Evolutionary conservation across 2,113 vertebrate genomes (phyloP), one percentile per base, ranked within the genome.

Genomic region (Morphnarchus princeps): DNA sequence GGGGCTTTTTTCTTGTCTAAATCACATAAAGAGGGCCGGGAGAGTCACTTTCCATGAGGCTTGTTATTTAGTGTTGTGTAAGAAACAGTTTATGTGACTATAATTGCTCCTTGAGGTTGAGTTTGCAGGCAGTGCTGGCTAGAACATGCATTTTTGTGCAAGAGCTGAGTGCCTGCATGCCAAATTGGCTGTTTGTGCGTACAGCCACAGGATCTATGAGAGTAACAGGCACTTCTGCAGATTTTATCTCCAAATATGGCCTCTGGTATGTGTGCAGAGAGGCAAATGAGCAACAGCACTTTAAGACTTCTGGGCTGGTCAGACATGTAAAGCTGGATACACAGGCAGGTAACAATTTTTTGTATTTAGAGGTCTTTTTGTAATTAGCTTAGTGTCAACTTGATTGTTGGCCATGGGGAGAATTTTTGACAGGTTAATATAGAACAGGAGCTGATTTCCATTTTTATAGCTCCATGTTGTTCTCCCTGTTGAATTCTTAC

Each of bases 71-170:
- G 59, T 3, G 24, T 93, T 96, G 55, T 11, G 55, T 93, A 93
- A 91, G 77, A 36, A 84, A 7, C 29, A 10, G 59, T 13, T 62
- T 82, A 15, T 89, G 65, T 13, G 82, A 14, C 65, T 82, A 2
- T 78, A 90, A 95, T 86, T 73, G 94, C 87, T 95, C 93, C 93
- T 89, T 29, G 91, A 96, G 94, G 93, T 74, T 84, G 91, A 71
- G 73, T 94, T 96, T 94, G 73, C 91, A 91, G 93, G 91, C 94
- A 82, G 83, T 2, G 69, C 91, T 96, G 96, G 84, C 93, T 87
- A 34, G 20, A 82, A 87, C 32, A 31, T 18, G 55, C 17, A 26
- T 26, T 84, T 89, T 24, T 61, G 69, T 78, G 83, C 58, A 15
- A 16, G 84, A 70, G 74, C 66, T 22, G 59, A 58, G 83, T 11